Evolutionary conservation across 1,140 invertebrate species (phyloP), one percentile per base, ranked within the genome.

Genomic region (Caerostris extrusa): DNA sequence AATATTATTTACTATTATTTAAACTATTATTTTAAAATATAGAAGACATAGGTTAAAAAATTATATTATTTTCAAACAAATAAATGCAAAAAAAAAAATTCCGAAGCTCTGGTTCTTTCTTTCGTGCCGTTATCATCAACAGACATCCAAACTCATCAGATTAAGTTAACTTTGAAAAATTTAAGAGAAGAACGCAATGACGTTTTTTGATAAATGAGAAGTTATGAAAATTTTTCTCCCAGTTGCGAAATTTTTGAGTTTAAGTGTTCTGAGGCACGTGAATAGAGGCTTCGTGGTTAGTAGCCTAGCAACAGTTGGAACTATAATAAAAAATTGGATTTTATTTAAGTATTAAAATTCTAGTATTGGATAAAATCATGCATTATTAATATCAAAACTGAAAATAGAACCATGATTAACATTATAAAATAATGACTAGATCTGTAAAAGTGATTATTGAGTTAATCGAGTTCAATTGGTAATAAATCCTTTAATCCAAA

Each of bases 141-240:
- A 7, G 64, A 17, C 12, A 87, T 87, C 34, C 34, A 6, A 87
- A 7, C 85, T 57, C 57, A 87, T 57, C n/a, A 34, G 14, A 55
- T 19, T 19, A 90, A 34, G 53, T 8, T 12, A 77, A 50, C 34
- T 90, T 71, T 50, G 85, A 88, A 90, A 90, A 90, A 90, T 90
- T 90, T 90, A 90, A 67, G 87, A 90, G 87, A 90, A 71, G 87
- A 3, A 50, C 55, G 8, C 71, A 77, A 50, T 77, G 71, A 77
- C 71, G 34, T 53, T 77, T 67, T 3, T 53, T 87, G 85, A 87
- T 87, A 87, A 87, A 61, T 12, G 8, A n/a, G 57, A 57, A 83
- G 82, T 83, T 19, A 19, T 7, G 82, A 58, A 83, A 83, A 57
- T 14, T 50, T 50, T 14, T 10, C 4, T 12, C 71, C 10, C 10